These are phyloP conservation scores for Montifringilla adamsi DNA, from an alignment of 2,113 vertebrate species.

Conservation along the genomic window DNA sequence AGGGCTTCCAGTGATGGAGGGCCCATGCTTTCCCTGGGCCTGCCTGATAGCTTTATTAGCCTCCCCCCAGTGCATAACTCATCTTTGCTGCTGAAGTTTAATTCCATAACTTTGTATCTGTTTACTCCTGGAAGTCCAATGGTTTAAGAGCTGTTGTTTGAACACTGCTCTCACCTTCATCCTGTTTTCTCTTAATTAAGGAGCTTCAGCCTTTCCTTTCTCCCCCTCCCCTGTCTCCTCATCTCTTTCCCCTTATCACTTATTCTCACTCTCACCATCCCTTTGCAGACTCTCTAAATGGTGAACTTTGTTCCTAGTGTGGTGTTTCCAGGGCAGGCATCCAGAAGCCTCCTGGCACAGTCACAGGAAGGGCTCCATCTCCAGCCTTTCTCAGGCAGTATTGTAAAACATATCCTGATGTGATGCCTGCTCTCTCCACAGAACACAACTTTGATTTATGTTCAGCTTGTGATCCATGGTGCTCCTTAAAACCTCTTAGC, in stretches of 20 bases:
- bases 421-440: neutral
- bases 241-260: neutral
- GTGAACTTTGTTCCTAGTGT: neutral
- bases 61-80: neutral
- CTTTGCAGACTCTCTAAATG: neutral
- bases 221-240: neutral
- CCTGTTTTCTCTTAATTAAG: neutral
- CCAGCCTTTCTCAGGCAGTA: neutral
- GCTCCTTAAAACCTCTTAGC: neutral
- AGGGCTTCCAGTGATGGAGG: neutral
- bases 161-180: fast-evolving
- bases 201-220: neutral
- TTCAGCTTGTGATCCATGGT: neutral
- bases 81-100: neutral
- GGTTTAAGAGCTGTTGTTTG: neutral
- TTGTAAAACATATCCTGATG: neutral
- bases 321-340: neutral
- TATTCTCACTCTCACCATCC: neutral
- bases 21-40: neutral
- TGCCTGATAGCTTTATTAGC: neutral
- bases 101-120: neutral
- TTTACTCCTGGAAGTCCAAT: neutral
- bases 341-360: neutral
- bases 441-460: neutral
- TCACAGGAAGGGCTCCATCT: neutral